These are phyloP conservation scores for Pygocentrus nattereri DNA, from an alignment of 2,797 vertebrate genomes.

Conservation along the genomic window DNA sequence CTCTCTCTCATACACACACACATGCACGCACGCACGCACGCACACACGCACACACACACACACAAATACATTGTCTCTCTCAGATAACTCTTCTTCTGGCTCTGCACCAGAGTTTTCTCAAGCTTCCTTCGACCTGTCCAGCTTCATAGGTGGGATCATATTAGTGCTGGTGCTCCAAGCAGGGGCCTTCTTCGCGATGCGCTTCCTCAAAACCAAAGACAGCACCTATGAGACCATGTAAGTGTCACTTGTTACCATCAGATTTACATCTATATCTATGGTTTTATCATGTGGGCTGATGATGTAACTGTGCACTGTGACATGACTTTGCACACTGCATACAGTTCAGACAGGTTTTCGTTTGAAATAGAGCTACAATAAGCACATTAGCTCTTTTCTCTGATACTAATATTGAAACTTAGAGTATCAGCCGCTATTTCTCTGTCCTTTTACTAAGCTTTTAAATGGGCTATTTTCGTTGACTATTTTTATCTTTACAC, in stretches of 20 bases:
- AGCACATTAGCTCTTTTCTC: neutral
- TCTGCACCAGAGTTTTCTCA: slow-evolving; percentile 70
- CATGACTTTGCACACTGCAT: neutral
- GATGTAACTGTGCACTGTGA: neutral
- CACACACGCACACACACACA: too few relatives aligned
- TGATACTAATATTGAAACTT: too few relatives aligned
- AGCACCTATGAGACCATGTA: slow-evolving; percentile 94
- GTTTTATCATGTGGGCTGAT: neutral
- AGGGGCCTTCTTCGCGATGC: slow-evolving; percentile 85
- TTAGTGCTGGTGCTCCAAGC: slow-evolving; percentile 90
- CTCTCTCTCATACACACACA: slow-evolving; percentile 16
- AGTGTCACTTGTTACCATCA: slow-evolving; percentile 66
- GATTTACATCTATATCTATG: neutral
- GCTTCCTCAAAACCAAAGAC: slow-evolving; percentile 92
- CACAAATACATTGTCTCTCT: neutral
- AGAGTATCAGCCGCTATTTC: too few relatives aligned
- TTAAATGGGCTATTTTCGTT: too few relatives aligned
- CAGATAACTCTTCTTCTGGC: slow-evolving; percentile 25
- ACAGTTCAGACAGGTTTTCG: neutral
- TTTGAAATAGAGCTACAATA: neutral
- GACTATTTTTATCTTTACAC: too few relatives aligned
- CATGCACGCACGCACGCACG: too few relatives aligned
- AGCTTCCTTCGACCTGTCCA: slow-evolving; percentile 88
- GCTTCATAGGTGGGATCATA: slow-evolving; percentile 91
- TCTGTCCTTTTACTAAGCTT: too few relatives aligned